Evolutionary conservation across 2,888 invertebrate genomes (phyloP).

Genomic region (Caprella mutica): DNA sequence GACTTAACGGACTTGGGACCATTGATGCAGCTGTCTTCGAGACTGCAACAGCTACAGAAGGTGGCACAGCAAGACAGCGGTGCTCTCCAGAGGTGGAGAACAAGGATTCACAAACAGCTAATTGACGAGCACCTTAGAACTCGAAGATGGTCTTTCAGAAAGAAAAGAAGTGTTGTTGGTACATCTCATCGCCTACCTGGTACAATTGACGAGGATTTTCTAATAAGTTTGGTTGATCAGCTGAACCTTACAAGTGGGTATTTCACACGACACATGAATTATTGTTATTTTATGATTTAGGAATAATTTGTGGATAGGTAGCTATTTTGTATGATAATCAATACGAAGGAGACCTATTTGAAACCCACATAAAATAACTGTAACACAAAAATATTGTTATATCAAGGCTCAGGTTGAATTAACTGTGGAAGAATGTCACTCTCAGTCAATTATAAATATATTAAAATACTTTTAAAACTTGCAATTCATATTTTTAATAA

Average conservation of each 20-base stretch:
- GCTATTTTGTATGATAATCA: too few relatives aligned
- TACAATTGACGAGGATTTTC: slow-evolving; percentile 20
- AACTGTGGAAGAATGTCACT: not conserved
- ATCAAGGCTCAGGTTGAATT: not conserved
- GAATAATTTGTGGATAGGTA: too few relatives aligned
- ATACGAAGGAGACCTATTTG: too few relatives aligned
- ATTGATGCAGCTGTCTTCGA: not conserved
- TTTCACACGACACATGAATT: not conserved
- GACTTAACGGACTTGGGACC: not conserved
- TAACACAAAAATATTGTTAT: too few relatives aligned
- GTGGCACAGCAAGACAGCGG: not conserved
- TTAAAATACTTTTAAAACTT: not conserved
- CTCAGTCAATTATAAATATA: not conserved
- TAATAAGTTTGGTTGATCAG: slow-evolving; percentile 23
- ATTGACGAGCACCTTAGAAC: not conserved
- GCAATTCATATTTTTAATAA: not conserved
- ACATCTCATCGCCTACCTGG: slow-evolving; percentile 27
- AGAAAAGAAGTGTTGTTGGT: slow-evolving; percentile 13
- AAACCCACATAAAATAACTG: too few relatives aligned
- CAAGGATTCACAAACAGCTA: not conserved
- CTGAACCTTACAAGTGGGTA: slow-evolving; percentile 22
- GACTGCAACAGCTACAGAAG: not conserved
- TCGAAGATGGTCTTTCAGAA: not conserved
- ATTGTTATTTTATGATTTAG: too few relatives aligned
- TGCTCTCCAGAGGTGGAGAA: not conserved